Evolutionary conservation across 2,113 vertebrate species (phyloP).

Genomic region (Promerops cafer): DNA sequence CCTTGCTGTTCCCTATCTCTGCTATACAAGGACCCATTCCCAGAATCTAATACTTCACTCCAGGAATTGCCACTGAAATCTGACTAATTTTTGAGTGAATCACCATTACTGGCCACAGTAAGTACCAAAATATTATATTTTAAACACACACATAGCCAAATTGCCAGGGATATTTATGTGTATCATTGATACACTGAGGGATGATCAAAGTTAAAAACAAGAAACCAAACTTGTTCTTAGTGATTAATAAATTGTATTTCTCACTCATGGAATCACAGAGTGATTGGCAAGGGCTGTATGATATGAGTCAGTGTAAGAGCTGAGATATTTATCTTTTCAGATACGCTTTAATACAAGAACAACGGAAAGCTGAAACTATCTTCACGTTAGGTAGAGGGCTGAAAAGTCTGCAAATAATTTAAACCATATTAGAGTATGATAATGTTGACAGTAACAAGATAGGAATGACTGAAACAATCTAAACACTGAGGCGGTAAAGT

Average conservation of each 20-base stretch:
- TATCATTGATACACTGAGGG: not conserved
- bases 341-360: not conserved
- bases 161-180: not conserved
- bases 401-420: constrained; percentile 43
- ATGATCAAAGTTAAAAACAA: not conserved
- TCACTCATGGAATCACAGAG: not conserved
- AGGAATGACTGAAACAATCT: constrained; percentile 35
- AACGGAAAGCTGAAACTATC: not conserved
- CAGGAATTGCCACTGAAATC: not conserved
- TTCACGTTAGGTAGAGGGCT: not conserved
- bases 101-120: not conserved
- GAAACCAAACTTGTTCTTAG: not conserved
- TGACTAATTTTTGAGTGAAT: not conserved
- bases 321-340: not conserved
- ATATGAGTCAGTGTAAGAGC: not conserved
- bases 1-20: not conserved
- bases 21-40: not conserved
- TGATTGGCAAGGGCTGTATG: not conserved
- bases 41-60: not conserved
- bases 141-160: not conserved
- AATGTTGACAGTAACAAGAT: constrained; percentile 29
- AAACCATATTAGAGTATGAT: not conserved
- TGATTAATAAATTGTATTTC: not conserved
- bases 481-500: constrained; percentile 28
- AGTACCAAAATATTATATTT: not conserved